These are phyloP conservation scores for Takifugu rubripes DNA, from an alignment of 2,797 vertebrate species.

Conservation along the genomic window DNA sequence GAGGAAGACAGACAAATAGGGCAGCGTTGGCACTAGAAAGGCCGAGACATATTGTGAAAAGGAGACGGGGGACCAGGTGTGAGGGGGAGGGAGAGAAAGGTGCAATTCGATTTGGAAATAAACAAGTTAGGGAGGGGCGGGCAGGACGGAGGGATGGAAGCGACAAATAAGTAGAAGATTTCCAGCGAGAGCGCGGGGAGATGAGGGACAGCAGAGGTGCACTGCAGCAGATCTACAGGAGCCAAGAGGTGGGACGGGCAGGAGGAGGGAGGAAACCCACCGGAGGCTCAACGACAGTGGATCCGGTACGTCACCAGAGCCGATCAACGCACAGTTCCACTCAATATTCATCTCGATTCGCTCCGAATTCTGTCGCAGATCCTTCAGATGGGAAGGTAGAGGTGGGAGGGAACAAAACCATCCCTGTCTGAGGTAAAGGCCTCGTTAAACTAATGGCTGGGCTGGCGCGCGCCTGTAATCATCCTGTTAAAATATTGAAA, in stretches of 20 bases:
- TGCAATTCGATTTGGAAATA: conserved; percentile 57
- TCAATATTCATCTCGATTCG: too few relatives aligned
- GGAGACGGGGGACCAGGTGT: conserved; percentile 51
- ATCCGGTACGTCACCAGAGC: too few relatives aligned
- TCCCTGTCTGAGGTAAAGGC: too few relatives aligned
- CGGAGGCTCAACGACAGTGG: too few relatives aligned
- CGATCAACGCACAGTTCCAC: too few relatives aligned
- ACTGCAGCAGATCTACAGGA: conserved; percentile 29
- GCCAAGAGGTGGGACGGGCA: conserved; percentile 19
- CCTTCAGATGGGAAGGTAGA: too few relatives aligned
- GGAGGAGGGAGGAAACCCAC: not conserved
- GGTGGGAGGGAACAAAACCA: too few relatives aligned
- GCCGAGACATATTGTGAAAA: conserved; percentile 26
- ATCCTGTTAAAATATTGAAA: too few relatives aligned
- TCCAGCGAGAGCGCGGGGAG: conserved; percentile 38
- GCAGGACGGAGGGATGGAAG: conserved; percentile 17
- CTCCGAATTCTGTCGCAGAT: too few relatives aligned
- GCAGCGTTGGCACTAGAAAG: conserved; percentile 14
- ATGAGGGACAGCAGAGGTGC: conserved; percentile 9
- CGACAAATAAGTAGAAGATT: conserved; percentile 54
- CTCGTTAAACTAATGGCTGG: too few relatives aligned
- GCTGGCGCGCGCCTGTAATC: too few relatives aligned
- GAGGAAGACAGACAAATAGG: conserved; percentile 33
- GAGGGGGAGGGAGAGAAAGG: conserved; percentile 13
- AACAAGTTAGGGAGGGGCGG: conserved; percentile 36